Conservation (phyloP, 1,140 invertebrate genomes). For the Aphis gossypii region DNA sequence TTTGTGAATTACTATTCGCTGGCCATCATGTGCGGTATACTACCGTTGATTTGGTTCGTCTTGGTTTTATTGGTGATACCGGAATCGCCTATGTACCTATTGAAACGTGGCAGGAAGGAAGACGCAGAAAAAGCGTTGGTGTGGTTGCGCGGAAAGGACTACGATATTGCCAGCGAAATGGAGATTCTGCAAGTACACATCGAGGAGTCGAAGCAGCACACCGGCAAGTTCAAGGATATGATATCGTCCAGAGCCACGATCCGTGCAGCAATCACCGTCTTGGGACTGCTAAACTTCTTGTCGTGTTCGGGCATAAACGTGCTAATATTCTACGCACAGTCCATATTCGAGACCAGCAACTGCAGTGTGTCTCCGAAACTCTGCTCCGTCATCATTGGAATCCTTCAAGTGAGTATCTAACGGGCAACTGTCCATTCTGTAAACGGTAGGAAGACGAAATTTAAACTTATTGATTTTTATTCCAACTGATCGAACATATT, state of each 20-base stretch:
- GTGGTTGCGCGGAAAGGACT: constrained; percentile 70
- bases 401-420: constrained; percentile 66
- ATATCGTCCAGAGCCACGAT: constrained; percentile 69
- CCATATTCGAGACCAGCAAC: constrained; percentile 70
- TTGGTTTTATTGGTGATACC: constrained; percentile 67
- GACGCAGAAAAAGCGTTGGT: constrained; percentile 63
- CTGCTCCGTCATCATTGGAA: constrained; percentile 73
- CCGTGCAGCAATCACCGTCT: constrained; percentile 75
- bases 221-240: constrained; percentile 68
- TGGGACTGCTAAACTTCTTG: constrained; percentile 67
- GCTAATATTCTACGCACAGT: constrained; percentile 74
- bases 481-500: no score
- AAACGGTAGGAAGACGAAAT: neutral
- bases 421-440: neutral
- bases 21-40: constrained; percentile 60
- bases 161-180: constrained; percentile 79
- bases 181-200: constrained; percentile 70
- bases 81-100: constrained; percentile 65
- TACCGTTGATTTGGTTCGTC: constrained; percentile 67
- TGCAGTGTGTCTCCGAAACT: constrained; percentile 69
- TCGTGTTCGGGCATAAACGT: constrained; percentile 70
- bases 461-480: neutral
- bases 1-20: constrained; percentile 59
- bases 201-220: constrained; percentile 69
- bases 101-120: constrained; percentile 62